Evolutionary conservation across 1,140 invertebrate genomes (phyloP).

Genomic region (Platorchestia sp.): DNA sequence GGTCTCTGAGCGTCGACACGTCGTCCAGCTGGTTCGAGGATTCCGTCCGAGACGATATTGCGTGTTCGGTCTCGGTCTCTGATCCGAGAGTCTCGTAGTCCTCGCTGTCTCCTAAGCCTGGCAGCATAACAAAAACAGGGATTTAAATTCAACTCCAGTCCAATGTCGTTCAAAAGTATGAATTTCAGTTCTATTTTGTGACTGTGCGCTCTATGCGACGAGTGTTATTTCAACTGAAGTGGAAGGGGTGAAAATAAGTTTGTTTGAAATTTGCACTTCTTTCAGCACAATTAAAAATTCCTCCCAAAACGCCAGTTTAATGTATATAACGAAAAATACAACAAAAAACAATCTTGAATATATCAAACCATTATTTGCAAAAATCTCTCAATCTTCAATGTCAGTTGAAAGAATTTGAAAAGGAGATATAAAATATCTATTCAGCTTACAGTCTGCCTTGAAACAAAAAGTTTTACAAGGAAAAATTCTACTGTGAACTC

Average conservation of each 20-base stretch:
- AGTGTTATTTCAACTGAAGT: neutral
- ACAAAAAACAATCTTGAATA: too few species aligned
- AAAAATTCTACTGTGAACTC: too few species aligned
- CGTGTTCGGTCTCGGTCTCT: constrained; percentile 67
- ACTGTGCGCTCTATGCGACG: too few species aligned
- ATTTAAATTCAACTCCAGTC: neutral
- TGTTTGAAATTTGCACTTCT: neutral
- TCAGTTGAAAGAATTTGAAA: too few species aligned
- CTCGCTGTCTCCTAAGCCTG: constrained; percentile 64
- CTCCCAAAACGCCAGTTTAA: too few species aligned
- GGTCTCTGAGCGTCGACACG: constrained; percentile 65
- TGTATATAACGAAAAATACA: too few species aligned
- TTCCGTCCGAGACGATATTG: constrained; percentile 65
- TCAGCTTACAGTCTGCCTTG: too few species aligned
- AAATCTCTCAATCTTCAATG: too few species aligned
- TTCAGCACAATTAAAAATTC: too few species aligned
- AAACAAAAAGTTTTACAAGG: too few species aligned
- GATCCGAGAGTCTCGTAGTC: constrained; percentile 68
- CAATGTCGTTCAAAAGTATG: neutral
- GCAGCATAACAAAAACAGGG: neutral
- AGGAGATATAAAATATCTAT: too few species aligned
- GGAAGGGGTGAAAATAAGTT: neutral
- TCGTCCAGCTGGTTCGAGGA: constrained; percentile 68
- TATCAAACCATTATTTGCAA: too few species aligned
- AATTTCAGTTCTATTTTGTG: neutral